Evolutionary conservation across 2,888 invertebrate genomes (phyloP).

Genomic region (Eucera pruinosa): DNA sequence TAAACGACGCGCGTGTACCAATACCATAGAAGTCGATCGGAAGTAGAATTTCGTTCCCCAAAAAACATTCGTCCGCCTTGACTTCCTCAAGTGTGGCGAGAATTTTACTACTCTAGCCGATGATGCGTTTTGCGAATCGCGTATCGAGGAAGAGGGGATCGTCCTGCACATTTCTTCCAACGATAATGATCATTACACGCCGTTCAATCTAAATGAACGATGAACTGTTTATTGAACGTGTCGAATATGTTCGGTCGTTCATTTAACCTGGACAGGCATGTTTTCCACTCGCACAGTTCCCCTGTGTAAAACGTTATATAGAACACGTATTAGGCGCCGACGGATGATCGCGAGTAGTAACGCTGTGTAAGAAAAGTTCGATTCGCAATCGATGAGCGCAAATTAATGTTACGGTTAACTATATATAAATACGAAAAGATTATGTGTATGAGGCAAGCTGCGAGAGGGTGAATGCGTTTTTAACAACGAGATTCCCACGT

Average conservation of each 20-base stretch:
- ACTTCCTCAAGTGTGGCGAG: constrained; percentile 25
- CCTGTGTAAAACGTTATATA: neutral
- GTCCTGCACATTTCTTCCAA: constrained; percentile 1
- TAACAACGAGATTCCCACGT: constrained; percentile 36
- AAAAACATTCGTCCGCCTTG: constrained; percentile 22
- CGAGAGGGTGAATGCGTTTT: constrained; percentile 37
- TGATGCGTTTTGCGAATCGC: constrained; percentile 32
- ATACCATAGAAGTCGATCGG: constrained; percentile 46
- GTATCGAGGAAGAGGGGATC: neutral
- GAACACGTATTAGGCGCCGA: neutral
- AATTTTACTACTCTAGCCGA: constrained; percentile 27
- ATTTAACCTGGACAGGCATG: too few relatives aligned
- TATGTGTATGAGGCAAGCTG: constrained; percentile 9
- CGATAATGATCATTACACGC: neutral
- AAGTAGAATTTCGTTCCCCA: constrained; percentile 28
- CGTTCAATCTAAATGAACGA: too few relatives aligned
- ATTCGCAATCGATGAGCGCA: constrained; percentile 34
- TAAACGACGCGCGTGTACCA: constrained; percentile 54
- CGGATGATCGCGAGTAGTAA: constrained; percentile 14
- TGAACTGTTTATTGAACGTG: too few relatives aligned
- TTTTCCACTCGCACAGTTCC: constrained; percentile 2
- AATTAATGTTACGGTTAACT: constrained; percentile 17
- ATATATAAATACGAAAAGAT: constrained; percentile 11
- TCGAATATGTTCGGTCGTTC: too few relatives aligned
- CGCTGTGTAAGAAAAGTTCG: neutral